phyloP scores from a whole-genome alignment of 2,797 vertebrate genomes.

The Mus minutoides region DNA sequence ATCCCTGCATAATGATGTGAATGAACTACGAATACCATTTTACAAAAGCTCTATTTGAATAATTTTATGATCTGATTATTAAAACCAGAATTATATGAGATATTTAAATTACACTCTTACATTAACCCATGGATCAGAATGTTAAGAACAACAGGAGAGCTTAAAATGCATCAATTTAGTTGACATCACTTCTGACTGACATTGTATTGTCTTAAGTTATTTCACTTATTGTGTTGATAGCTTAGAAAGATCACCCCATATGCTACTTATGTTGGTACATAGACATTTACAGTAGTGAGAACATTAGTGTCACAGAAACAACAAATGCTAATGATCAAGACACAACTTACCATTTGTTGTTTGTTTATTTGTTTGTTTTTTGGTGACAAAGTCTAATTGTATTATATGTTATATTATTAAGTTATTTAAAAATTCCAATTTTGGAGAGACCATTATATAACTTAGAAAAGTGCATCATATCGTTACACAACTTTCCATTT shows the following conservation, averaged over 20 bases:
- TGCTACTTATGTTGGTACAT: background rate
- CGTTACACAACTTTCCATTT: background rate
- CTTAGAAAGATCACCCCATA: background rate
- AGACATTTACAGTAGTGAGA: background rate
- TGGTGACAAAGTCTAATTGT: background rate
- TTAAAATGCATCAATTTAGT: background rate
- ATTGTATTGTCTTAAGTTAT: background rate
- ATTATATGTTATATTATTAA: background rate
- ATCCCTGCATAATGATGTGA: accelerated
- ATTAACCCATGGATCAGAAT: background rate
- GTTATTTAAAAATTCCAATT: background rate
- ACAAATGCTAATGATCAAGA: background rate
- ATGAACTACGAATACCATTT: background rate
- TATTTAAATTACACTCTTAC: background rate
- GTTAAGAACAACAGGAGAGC: background rate
- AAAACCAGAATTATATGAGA: background rate
- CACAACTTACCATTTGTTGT: background rate
- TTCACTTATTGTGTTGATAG: background rate
- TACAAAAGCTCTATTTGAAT: background rate
- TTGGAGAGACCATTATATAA: background rate
- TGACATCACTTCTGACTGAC: background rate
- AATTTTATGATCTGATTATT: background rate
- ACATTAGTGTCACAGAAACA: background rate
- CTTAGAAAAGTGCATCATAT: background rate
- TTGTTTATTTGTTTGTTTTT: background rate